Conservation (phyloP, 1,140 invertebrate genomes). For the Oedothorax gibbosus region DNA sequence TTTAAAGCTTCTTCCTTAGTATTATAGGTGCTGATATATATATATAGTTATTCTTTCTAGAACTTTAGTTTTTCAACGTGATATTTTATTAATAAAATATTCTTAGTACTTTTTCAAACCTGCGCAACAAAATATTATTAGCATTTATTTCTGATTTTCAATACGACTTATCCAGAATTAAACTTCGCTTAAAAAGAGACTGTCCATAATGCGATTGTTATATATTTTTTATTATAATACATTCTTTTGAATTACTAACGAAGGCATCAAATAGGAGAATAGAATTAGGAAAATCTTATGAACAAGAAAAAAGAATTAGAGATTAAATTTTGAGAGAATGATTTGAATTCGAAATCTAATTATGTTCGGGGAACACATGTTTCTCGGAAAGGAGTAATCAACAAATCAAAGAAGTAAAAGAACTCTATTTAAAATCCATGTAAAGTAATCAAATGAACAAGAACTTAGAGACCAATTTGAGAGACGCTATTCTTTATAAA, state of each 20-base stretch:
- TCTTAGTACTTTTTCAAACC: too few species aligned
- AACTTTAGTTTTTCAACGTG: too few species aligned
- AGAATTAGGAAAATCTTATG: neutral
- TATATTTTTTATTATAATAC: neutral
- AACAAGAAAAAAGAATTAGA: slow-evolving; percentile 5
- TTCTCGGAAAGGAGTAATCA: slow-evolving; percentile 7
- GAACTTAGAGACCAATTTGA: slow-evolving; percentile 51
- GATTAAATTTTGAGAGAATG: slow-evolving; percentile 15
- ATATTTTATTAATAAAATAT: too few species aligned
- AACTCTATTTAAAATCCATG: slow-evolving; percentile 44
- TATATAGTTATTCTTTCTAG: too few species aligned
- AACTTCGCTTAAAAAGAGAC: slow-evolving; percentile 2
- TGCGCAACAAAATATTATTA: neutral
- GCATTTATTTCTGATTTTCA: neutral
- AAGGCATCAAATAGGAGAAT: slow-evolving; percentile 23
- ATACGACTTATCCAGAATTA: neutral
- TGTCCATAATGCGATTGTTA: neutral
- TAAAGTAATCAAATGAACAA: slow-evolving; percentile 56
- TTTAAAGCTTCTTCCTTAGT: too few species aligned
- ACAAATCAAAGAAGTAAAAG: slow-evolving; percentile 28
- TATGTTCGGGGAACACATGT: slow-evolving; percentile 41
- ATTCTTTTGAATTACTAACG: neutral
- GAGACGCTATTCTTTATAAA: slow-evolving; percentile 47
- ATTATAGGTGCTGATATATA: too few species aligned
- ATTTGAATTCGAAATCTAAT: slow-evolving; percentile 58